Evolutionary conservation across 1,140 invertebrate species (phyloP), one percentile per base, ranked within the genome.

Genomic region (Galendromus occidentalis): DNA sequence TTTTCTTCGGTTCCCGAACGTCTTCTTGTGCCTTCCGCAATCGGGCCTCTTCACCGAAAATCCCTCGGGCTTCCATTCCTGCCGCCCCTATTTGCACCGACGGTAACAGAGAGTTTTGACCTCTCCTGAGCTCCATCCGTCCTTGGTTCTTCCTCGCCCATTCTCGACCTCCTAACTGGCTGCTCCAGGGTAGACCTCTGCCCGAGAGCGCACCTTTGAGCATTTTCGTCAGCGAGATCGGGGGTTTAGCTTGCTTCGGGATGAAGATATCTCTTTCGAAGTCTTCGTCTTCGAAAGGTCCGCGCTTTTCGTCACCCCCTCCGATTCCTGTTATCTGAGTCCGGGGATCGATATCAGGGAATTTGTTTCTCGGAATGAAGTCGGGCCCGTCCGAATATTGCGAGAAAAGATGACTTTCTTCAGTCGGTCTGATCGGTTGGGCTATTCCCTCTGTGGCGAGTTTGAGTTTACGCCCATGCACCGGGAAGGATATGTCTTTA

Each of bases 221-320:
- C 51, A 59, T 59, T 9, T 22, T 59, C 22, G 51, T 59, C 2
- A 59, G 51, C 14, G 51, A 59, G 17, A 59, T 59, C 14, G 51
- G 51, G n/a, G 22, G 22, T 22, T 59, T 59, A 2, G 51, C 25
- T 33, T 59, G 14, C 22, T 59, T 59, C 4, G 51, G 51, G 9
- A 59, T 59, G 51, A 59, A 59, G 25, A 59, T 59, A 22, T 59
- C 51, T 22, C 51, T 25, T 9, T 59, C 51, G 22, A 59, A 59
- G 9, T 39, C 33, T 33, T 59, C 51, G 33, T 59, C 51, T 14
- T 59, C 51, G 22, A 59, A 29, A 14, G 12, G 25, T 17, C 51
- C 51, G 12, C 51, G 51, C 51, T 18, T 59, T 22, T 59, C 51
- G 9, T 59, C 51, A 14, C 51, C 51, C 2, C 51, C 14, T 18